These are phyloP conservation scores for Hydropsyche betteni DNA, from an alignment of 2,888 invertebrate species.

Conservation along the genomic window DNA sequence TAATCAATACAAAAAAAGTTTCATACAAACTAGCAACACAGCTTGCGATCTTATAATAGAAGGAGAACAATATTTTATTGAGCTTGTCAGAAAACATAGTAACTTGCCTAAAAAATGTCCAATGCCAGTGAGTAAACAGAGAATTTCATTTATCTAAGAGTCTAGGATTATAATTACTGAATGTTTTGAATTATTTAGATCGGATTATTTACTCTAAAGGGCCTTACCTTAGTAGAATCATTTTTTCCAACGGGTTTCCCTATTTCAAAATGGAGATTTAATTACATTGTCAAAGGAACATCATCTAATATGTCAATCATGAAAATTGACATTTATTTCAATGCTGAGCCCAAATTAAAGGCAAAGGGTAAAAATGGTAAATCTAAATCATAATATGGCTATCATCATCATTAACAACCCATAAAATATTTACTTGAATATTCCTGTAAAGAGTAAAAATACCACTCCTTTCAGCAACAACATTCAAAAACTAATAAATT, in stretches of 20 bases:
- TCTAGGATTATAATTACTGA: neutral
- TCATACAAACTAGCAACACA: conserved; percentile 29
- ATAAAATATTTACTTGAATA: no score
- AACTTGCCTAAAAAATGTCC: conserved; percentile 42
- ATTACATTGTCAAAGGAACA: conserved; percentile 16
- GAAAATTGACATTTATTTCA: conserved; percentile 7
- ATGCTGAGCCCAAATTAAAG: conserved; percentile 7
- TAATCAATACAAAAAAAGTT: conserved; percentile 43
- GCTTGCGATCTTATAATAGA: conserved; percentile 26
- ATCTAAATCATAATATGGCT: neutral
- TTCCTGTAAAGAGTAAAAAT: no score
- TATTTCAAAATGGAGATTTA: conserved; percentile 22
- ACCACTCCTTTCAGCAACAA: no score
- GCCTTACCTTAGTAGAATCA: neutral
- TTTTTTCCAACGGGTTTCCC: conserved; percentile 34
- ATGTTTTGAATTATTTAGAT: conserved; percentile 29
- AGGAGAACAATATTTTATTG: conserved; percentile 30
- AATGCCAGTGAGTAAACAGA: neutral
- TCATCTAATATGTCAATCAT: neutral
- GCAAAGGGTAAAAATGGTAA: conserved; percentile 5
- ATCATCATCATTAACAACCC: neutral
- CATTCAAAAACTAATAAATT: no score
- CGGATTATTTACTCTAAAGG: conserved; percentile 23
- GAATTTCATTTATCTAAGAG: neutral
- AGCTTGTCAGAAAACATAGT: conserved; percentile 22